phyloP scores from a whole-genome alignment of 2,888 invertebrate species.

The Norana najaformis region DNA sequence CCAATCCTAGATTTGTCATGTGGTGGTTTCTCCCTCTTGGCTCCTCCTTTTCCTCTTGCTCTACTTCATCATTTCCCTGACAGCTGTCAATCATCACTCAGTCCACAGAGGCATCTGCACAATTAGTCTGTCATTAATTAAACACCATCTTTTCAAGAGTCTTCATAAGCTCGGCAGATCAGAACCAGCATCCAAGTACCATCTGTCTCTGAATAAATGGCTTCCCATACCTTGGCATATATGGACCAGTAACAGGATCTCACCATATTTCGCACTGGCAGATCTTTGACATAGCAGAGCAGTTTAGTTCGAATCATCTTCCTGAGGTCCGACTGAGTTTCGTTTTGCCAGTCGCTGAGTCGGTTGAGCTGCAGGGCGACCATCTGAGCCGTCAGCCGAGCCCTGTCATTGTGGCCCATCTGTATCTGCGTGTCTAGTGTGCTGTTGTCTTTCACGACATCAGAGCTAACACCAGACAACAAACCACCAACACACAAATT shows the following conservation, averaged over 20 bases:
- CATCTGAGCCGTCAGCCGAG: conserved; percentile 50
- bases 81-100: too few species aligned
- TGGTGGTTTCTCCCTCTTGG: too few species aligned
- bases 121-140: too few species aligned
- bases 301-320: conserved; percentile 42
- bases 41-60: too few species aligned
- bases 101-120: too few species aligned
- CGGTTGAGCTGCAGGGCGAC: conserved; percentile 50
- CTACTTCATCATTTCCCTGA: too few species aligned
- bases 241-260: conserved; percentile 20
- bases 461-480: not conserved
- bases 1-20: too few species aligned
- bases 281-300: conserved; percentile 44
- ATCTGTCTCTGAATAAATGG: too few species aligned
- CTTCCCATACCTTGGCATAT: not conserved
- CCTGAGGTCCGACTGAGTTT: conserved; percentile 22
- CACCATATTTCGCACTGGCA: conserved; percentile 54
- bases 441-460: conserved; percentile 33
- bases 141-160: too few species aligned
- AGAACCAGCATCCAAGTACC: too few species aligned
- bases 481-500: not conserved
- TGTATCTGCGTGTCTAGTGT: conserved; percentile 44
- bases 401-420: conserved; percentile 49
- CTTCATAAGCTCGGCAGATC: too few species aligned
- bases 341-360: conserved; percentile 15